A percentile compares a stretch with the other conserved stretches of the same genome.
phyloP scores from a whole-genome alignment of 2,113 vertebrate genomes.

The Platysteira castanea region DNA sequence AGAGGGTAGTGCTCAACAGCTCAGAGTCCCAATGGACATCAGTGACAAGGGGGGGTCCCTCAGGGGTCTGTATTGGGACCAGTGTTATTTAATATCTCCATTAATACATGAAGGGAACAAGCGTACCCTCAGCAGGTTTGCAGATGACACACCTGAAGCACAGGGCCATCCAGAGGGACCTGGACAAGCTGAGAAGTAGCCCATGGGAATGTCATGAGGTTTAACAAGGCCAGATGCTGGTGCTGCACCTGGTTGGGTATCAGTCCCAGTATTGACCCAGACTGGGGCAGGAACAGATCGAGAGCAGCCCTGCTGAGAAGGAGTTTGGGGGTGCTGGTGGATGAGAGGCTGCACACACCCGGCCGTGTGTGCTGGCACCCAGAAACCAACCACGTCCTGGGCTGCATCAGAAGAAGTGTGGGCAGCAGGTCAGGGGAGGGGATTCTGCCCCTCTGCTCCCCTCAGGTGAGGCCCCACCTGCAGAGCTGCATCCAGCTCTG shows the following conservation, averaged over 20 bases:
- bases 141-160: not conserved
- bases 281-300: not conserved
- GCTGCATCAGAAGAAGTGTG: not conserved
- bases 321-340: not conserved
- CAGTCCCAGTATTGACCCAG: not conserved
- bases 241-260: not conserved
- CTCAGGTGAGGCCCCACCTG: not conserved
- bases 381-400: not conserved
- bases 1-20: not conserved
- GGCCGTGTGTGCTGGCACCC: not conserved
- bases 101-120: not conserved
- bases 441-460: not conserved
- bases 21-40: not conserved
- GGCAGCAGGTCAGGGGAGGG: not conserved
- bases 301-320: not conserved
- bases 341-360: not conserved
- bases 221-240: not conserved
- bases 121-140: not conserved
- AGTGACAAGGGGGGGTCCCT: not conserved
- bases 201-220: not conserved
- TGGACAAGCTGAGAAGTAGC: not conserved
- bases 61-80: not conserved
- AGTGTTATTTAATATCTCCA: too few relatives aligned
- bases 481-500: not conserved
- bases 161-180: not conserved